These are phyloP conservation scores for Sinohyriopsis cumingii DNA, from an alignment of 2,888 invertebrate genomes.

Conservation along the genomic window DNA sequence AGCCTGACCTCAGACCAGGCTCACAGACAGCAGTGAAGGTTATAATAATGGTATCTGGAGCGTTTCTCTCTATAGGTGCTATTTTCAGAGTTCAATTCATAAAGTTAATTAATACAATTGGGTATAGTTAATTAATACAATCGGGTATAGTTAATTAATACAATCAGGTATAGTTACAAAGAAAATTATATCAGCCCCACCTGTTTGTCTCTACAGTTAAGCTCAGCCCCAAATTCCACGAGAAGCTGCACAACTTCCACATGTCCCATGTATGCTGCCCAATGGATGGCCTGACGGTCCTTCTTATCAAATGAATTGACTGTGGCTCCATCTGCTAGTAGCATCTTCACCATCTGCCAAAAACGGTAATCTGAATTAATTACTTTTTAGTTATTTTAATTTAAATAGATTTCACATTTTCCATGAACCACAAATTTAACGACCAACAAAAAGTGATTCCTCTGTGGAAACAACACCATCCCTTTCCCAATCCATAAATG, in stretches of 20 bases:
- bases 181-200: constrained; percentile 40
- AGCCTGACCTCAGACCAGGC: no score
- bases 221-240: constrained; percentile 70
- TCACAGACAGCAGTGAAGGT: no score
- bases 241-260: constrained; percentile 68
- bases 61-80: no score
- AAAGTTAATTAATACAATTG: background rate
- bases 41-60: no score
- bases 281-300: constrained; percentile 78
- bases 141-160: background rate
- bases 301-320: constrained; percentile 79
- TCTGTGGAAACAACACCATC: no score
- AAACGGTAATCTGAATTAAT: background rate
- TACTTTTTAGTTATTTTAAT: no score
- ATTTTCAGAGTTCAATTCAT: background rate
- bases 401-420: no score
- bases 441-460: no score
- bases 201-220: constrained; percentile 73
- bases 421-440: no score
- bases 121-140: background rate
- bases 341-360: constrained; percentile 74
- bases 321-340: constrained; percentile 76
- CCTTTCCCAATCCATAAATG: no score
- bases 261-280: constrained; percentile 78
- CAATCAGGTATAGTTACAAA: background rate